These are phyloP conservation scores for Euspilapteryx auroguttella DNA, from an alignment of 2,888 invertebrate genomes.

Conservation along the genomic window DNA sequence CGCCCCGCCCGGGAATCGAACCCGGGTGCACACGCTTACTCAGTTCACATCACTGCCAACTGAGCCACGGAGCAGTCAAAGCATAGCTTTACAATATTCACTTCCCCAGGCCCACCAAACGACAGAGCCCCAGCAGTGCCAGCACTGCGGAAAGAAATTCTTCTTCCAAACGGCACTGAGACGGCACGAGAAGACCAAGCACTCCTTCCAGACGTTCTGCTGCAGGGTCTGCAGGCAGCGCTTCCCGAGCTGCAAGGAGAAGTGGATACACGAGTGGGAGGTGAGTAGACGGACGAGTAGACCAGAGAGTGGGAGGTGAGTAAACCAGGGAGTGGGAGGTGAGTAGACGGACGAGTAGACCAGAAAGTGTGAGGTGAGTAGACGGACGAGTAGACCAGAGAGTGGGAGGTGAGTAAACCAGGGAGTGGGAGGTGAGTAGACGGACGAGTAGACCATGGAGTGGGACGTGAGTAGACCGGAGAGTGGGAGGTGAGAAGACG, in stretches of 20 bases:
- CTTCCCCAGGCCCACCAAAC: slow-evolving; percentile 5
- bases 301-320: not conserved
- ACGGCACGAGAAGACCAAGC: slow-evolving; percentile 11
- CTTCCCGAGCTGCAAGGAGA: slow-evolving; percentile 10
- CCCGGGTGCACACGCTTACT: too few species aligned
- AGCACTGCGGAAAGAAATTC: slow-evolving; percentile 14
- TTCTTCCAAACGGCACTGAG: slow-evolving; percentile 9
- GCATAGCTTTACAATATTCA: not conserved
- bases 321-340: not conserved
- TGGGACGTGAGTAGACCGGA: too few species aligned
- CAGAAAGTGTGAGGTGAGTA: not conserved
- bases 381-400: too few species aligned
- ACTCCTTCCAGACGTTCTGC: slow-evolving; percentile 7
- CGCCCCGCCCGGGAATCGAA: too few species aligned
- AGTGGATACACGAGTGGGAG: slow-evolving; percentile 29
- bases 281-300: slow-evolving; percentile 14
- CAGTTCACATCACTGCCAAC: too few species aligned
- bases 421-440: too few species aligned
- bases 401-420: too few species aligned
- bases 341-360: not conserved
- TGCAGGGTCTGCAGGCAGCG: slow-evolving; percentile 14
- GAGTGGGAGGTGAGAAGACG: too few species aligned
- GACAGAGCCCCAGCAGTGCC: slow-evolving; percentile 10
- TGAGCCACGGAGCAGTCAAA: too few species aligned
- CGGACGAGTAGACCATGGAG: too few species aligned